Percentiles rank a stretch among this genome's conserved stretches.
phyloP scores from a whole-genome alignment of 2,797 vertebrate genomes.

The Phrynocephalus forsythii region DNA sequence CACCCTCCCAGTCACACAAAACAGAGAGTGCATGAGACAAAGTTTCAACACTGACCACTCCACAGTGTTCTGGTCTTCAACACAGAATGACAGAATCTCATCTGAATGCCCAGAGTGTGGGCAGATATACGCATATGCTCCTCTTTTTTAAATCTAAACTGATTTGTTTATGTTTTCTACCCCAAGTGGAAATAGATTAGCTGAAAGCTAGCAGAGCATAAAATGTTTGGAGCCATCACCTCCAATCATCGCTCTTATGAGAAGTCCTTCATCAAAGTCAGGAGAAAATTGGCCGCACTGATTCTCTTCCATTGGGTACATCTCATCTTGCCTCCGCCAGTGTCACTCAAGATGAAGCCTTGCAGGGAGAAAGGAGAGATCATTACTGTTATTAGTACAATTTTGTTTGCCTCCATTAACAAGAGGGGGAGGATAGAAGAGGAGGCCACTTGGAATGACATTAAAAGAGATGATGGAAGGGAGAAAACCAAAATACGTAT shows the following conservation, averaged over 20 bases:
- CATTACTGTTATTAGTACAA: slow-evolving; percentile 63
- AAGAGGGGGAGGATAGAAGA: slow-evolving; percentile 35
- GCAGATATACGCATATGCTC: not conserved
- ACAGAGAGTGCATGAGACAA: too few species aligned
- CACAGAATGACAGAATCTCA: not conserved
- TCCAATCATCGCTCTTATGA: slow-evolving; percentile 29
- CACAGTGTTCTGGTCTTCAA: not conserved
- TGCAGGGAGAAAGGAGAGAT: slow-evolving; percentile 46
- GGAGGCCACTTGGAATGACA: slow-evolving; percentile 45
- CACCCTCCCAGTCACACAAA: too few species aligned
- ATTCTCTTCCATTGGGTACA: slow-evolving; percentile 48
- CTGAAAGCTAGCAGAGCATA: slow-evolving; percentile 2
- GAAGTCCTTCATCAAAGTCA: slow-evolving; percentile 51
- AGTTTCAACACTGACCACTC: too few species aligned
- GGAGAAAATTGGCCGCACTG: slow-evolving; percentile 44
- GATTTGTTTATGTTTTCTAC: slow-evolving; percentile 33
- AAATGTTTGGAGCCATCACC: slow-evolving; percentile 42
- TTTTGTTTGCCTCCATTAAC: slow-evolving; percentile 37
- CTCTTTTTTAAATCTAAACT: slow-evolving; percentile 6
- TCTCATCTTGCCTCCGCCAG: slow-evolving; percentile 53
- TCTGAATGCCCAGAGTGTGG: not conserved
- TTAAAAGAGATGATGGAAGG: slow-evolving; percentile 47
- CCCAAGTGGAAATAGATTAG: slow-evolving; percentile 25
- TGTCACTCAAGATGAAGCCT: slow-evolving; percentile 65
- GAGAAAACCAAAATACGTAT: slow-evolving; percentile 13